A percentile compares a stretch with the other conserved stretches of the same genome.
Evolutionary conservation across 2,797 vertebrate genomes (phyloP).

Genomic region (Phyllotis vaccarum): DNA sequence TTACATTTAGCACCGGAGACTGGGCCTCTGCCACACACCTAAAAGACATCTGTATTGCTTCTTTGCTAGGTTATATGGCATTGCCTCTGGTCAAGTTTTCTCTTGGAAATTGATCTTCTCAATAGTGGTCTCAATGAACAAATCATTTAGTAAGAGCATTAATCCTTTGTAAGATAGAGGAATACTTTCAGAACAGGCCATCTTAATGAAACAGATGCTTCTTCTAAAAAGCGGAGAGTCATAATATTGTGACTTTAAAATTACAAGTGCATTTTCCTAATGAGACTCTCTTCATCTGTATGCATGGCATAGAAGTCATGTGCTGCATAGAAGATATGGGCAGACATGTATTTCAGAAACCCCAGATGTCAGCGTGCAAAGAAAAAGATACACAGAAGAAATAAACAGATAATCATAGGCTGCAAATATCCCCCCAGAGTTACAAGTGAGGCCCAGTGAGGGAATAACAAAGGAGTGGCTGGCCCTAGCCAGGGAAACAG

Average conservation of each 20-base stretch:
- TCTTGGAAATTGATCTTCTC: neutral
- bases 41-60: neutral
- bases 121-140: neutral
- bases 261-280: neutral
- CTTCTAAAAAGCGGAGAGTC: neutral
- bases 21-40: neutral
- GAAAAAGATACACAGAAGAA: neutral
- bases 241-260: neutral
- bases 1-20: neutral
- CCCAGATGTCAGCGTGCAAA: neutral
- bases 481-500: neutral
- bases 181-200: neutral
- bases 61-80: neutral
- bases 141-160: neutral
- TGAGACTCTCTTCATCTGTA: neutral
- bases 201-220: neutral
- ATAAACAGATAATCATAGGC: neutral
- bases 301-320: neutral
- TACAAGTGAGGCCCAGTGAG: neutral
- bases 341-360: neutral
- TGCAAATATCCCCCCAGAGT: neutral
- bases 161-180: neutral
- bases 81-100: neutral
- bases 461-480: neutral
- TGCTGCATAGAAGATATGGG: neutral